phyloP scores from a whole-genome alignment of 2,797 vertebrate species.

The Vultur gryphus region DNA sequence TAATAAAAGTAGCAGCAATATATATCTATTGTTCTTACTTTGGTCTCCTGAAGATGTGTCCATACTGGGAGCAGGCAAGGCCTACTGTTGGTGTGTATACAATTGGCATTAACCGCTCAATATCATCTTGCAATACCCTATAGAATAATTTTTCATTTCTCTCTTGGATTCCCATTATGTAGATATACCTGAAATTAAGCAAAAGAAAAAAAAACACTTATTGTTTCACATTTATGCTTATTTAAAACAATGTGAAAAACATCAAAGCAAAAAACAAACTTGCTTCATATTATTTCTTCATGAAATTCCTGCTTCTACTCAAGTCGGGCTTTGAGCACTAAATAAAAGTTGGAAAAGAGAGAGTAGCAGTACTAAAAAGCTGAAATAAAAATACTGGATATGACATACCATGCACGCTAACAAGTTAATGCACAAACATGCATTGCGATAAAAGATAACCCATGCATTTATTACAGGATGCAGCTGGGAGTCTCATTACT shows the following conservation, averaged over 20 bases:
- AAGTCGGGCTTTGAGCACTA: fast-evolving
- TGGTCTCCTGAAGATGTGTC: slow-evolving; percentile 95
- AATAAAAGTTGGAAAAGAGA: not conserved
- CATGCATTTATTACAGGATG: not conserved
- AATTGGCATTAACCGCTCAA: slow-evolving; percentile 94
- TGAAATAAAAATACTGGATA: not conserved
- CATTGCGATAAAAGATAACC: not conserved
- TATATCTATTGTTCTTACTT: slow-evolving; percentile 79
- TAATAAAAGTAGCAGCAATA: fast-evolving
- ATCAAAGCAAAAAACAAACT: not conserved
- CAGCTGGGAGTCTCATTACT: not conserved
- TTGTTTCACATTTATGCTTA: fast-evolving
- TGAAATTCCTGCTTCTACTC: not conserved
- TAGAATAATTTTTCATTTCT: slow-evolving; percentile 96
- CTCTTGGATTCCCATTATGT: slow-evolving; percentile 97
- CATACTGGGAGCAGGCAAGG: slow-evolving; percentile 93
- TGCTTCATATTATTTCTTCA: not conserved
- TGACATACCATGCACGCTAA: fast-evolving
- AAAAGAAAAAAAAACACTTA: not conserved
- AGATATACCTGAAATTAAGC: slow-evolving; percentile 85
- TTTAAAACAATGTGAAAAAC: not conserved
- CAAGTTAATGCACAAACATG: not conserved
- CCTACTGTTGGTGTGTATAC: slow-evolving; percentile 98
- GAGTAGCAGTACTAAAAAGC: not conserved
- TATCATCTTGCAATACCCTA: slow-evolving; percentile 91